Conservation (phyloP, 2,888 invertebrate genomes). For the Diloba caeruleocephala region DNA sequence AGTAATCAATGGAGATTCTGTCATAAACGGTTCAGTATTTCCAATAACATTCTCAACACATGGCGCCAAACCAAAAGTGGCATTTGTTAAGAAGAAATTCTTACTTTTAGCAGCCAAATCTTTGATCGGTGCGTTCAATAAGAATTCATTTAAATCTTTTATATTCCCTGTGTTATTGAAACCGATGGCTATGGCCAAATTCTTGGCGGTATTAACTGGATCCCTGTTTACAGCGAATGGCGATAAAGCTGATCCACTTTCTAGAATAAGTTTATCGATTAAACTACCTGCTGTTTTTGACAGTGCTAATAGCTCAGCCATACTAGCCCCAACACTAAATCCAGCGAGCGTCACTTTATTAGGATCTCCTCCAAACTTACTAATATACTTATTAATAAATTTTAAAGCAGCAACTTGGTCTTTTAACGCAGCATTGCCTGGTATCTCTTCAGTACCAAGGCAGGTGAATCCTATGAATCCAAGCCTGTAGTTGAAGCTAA, state of each 20-base stretch:
- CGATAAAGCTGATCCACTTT: slow-evolving; percentile 80
- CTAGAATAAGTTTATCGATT: slow-evolving; percentile 77
- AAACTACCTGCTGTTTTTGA: slow-evolving; percentile 74
- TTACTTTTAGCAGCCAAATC: slow-evolving; percentile 69
- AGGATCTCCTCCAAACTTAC: slow-evolving; percentile 94
- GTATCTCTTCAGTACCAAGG: slow-evolving; percentile 89
- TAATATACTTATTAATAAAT: slow-evolving; percentile 93
- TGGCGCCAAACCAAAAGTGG: slow-evolving; percentile 82
- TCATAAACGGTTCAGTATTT: slow-evolving; percentile 72
- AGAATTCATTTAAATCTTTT: slow-evolving; percentile 78
- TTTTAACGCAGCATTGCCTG: slow-evolving; percentile 95
- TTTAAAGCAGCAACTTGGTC: slow-evolving; percentile 94
- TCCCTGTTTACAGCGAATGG: slow-evolving; percentile 79
- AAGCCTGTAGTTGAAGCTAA: slow-evolving; percentile 92
- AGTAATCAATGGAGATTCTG: slow-evolving; percentile 76
- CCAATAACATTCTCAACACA: slow-evolving; percentile 75
- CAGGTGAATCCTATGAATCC: slow-evolving; percentile 93
- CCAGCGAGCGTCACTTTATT: slow-evolving; percentile 94
- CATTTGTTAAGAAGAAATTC: slow-evolving; percentile 77
- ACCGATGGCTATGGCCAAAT: slow-evolving; percentile 77
- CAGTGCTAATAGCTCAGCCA: slow-evolving; percentile 77
- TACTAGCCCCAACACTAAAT: slow-evolving; percentile 93
- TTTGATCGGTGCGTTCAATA: slow-evolving; percentile 66
- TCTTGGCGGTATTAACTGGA: slow-evolving; percentile 77
- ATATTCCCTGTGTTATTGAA: slow-evolving; percentile 75